Conservation (phyloP, 2,113 vertebrate species). For the Orcinus orca region DNA sequence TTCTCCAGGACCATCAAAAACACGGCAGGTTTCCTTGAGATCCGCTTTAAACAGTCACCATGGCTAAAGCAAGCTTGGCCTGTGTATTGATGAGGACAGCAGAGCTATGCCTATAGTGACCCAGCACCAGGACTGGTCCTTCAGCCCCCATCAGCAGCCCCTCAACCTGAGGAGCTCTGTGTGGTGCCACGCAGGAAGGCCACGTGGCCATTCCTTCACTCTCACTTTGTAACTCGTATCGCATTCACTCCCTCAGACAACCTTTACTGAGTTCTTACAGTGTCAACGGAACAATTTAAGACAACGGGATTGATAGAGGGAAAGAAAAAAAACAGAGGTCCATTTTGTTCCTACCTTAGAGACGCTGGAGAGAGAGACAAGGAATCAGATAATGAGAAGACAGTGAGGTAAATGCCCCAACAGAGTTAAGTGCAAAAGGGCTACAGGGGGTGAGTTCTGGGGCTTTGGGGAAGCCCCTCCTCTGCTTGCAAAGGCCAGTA, state of each 20-base stretch:
- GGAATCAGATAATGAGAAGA: background rate
- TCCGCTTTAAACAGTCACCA: background rate
- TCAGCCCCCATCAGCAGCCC: no score
- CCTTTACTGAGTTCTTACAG: background rate
- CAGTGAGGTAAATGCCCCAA: background rate
- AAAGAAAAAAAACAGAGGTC: fast-evolving
- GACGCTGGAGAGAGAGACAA: background rate
- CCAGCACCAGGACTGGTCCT: background rate
- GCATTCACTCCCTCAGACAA: background rate
- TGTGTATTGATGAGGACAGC: background rate
- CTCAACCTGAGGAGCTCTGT: background rate
- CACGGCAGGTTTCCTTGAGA: background rate
- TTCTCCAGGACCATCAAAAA: background rate
- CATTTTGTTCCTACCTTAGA: background rate
- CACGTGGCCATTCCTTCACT: background rate
- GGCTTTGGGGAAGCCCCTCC: background rate
- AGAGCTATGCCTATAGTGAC: background rate
- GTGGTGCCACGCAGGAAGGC: background rate
- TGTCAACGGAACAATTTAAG: background rate
- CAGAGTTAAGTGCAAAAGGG: background rate
- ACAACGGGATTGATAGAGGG: background rate
- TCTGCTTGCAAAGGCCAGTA: background rate
- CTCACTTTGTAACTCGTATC: background rate
- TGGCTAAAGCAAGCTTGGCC: background rate
- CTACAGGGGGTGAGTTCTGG: background rate